Evolutionary conservation across 2,888 invertebrate genomes (phyloP).

Genomic region (Germaria angustata): DNA sequence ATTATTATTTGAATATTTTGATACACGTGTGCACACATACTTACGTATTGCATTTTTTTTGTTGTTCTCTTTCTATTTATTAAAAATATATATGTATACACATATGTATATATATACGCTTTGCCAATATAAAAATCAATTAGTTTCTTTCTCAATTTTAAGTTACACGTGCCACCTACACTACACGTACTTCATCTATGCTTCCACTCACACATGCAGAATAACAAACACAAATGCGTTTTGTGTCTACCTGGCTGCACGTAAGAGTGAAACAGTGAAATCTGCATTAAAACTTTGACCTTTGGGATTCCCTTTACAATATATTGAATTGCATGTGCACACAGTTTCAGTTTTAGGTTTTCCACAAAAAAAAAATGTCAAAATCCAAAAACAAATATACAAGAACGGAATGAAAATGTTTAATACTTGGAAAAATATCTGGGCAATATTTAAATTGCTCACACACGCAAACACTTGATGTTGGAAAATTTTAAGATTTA

Average conservation of each 20-base stretch:
- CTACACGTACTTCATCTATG: neutral
- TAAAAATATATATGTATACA: neutral
- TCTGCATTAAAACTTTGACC: slow-evolving; percentile 43
- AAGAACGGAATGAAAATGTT: neutral
- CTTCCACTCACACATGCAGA: neutral
- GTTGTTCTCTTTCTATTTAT: neutral
- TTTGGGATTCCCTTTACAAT: slow-evolving; percentile 20
- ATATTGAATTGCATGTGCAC: slow-evolving; percentile 32
- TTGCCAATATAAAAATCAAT: slow-evolving; percentile 27
- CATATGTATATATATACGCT: too few relatives aligned
- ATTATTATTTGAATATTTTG: too few relatives aligned
- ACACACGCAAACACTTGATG: neutral
- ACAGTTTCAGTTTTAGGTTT: slow-evolving; percentile 9
- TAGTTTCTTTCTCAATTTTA: slow-evolving; percentile 14
- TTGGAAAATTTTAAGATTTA: neutral
- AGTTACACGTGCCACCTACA: slow-evolving; percentile 30
- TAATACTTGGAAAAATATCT: neutral
- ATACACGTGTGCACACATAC: too few relatives aligned
- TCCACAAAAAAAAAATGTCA: neutral
- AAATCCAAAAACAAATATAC: slow-evolving; percentile 3
- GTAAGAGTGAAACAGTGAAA: neutral
- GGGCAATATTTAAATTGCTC: too few relatives aligned
- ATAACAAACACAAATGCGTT: neutral
- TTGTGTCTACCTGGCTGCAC: neutral
- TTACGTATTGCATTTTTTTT: too few relatives aligned